Conservation (phyloP, 2,797 vertebrate genomes). For the Sebastes hubbsi region DNA sequence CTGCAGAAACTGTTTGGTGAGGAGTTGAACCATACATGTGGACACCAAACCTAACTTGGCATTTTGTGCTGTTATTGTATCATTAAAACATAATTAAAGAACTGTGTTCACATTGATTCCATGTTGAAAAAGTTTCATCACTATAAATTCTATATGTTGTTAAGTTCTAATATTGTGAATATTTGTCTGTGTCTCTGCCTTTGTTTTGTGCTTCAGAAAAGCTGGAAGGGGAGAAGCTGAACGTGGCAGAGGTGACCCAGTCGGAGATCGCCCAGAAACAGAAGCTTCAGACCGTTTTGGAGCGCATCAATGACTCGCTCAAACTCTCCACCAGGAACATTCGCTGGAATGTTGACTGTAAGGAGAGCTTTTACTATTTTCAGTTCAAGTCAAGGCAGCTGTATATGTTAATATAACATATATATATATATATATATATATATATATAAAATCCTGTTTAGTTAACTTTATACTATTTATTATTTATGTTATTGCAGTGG, state of each 20-base stretch:
- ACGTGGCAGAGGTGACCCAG: slow-evolving; percentile 98
- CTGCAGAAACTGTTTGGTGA: slow-evolving; percentile 98
- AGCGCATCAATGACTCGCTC: slow-evolving; percentile 96
- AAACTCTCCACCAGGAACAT: slow-evolving; percentile 93
- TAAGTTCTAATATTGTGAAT: too few relatives aligned
- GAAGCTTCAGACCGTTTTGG: slow-evolving; percentile 96
- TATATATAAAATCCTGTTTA: too few relatives aligned
- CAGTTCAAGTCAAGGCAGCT: too few relatives aligned
- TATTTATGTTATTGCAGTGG: too few relatives aligned
- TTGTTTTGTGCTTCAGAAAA: slow-evolving; percentile 83
- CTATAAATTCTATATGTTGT: too few relatives aligned
- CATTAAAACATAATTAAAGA: too few relatives aligned
- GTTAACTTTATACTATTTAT: too few relatives aligned
- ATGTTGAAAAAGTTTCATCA: too few relatives aligned
- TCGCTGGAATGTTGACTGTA: slow-evolving; percentile 97
- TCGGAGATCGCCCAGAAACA: slow-evolving; percentile 99
- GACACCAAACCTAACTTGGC: background rate
- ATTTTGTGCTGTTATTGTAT: background rate
- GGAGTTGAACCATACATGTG: slow-evolving; percentile 21
- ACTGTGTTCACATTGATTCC: too few relatives aligned
- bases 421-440: too few relatives aligned
- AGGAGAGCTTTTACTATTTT: slow-evolving; percentile 3
- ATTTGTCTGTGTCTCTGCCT: background rate
- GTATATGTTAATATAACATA: too few relatives aligned
- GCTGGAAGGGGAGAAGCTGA: slow-evolving; percentile 95